Evolutionary conservation across 2,113 vertebrate species (phyloP).

Genomic region (Nycticryphes semicollaris): DNA sequence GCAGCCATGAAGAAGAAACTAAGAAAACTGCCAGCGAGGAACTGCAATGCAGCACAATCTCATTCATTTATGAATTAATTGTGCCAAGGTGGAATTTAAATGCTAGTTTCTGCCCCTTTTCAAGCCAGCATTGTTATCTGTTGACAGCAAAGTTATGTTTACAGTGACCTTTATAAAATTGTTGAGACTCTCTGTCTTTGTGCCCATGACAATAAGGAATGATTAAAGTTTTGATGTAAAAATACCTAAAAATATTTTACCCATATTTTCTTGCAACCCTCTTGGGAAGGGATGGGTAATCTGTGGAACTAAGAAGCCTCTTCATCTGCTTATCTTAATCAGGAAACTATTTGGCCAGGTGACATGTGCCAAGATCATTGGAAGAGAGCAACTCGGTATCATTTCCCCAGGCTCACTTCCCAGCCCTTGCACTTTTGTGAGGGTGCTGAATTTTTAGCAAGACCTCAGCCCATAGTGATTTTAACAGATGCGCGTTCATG

Average conservation of each 20-base stretch:
- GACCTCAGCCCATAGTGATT: neutral
- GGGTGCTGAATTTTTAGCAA: neutral
- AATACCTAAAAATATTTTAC: neutral
- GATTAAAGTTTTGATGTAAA: neutral
- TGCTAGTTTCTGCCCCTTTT: neutral
- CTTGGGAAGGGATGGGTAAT: neutral
- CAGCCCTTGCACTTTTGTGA: neutral
- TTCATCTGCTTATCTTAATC: conserved; percentile 25
- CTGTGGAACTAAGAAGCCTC: neutral
- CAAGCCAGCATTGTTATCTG: neutral
- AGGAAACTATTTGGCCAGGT: neutral
- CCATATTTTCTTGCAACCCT: neutral
- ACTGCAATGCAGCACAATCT: neutral
- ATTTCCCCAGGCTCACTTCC: neutral
- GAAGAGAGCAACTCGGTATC: neutral
- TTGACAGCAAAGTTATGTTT: neutral
- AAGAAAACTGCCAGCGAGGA: neutral
- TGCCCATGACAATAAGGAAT: neutral
- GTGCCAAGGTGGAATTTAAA: neutral
- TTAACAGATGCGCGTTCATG: neutral
- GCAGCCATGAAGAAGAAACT: neutral
- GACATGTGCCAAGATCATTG: neutral
- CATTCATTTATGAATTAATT: neutral
- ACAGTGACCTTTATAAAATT: neutral
- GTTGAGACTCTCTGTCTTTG: neutral